A percentile compares a stretch with the other conserved stretches of the same genome.
phyloP scores from a whole-genome alignment of 2,797 vertebrate species.

The Buceros bicornis region DNA sequence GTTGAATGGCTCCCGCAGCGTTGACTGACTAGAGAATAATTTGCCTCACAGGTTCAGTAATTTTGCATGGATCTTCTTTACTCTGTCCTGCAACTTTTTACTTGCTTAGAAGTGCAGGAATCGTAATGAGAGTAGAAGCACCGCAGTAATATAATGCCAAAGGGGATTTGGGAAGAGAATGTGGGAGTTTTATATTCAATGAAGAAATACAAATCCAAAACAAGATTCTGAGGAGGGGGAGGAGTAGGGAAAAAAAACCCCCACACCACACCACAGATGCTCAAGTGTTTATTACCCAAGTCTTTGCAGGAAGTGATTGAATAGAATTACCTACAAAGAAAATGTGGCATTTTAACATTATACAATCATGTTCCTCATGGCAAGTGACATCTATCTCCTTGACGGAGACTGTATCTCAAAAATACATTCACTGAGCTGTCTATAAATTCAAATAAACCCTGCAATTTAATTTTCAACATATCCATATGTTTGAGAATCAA shows the following conservation, averaged over 20 bases:
- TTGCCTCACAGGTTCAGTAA: neutral
- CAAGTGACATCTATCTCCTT: slow-evolving; percentile 79
- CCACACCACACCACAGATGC: slow-evolving; percentile 16
- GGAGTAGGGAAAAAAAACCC: neutral
- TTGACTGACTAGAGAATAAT: neutral
- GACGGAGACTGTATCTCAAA: slow-evolving; percentile 76
- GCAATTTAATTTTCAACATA: slow-evolving; percentile 81
- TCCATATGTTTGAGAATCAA: slow-evolving; percentile 79
- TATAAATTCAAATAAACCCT: slow-evolving; percentile 81
- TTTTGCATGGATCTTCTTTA: neutral
- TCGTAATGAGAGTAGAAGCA: neutral
- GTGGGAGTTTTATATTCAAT: neutral
- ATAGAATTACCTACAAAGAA: slow-evolving; percentile 77
- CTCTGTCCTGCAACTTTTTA: neutral
- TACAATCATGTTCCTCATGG: slow-evolving; percentile 75
- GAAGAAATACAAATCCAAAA: slow-evolving; percentile 19
- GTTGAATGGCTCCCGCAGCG: neutral
- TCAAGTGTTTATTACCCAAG: slow-evolving; percentile 74
- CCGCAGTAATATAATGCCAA: neutral
- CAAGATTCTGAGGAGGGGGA: neutral
- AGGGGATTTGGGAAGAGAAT: neutral
- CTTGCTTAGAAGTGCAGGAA: neutral
- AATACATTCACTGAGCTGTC: slow-evolving; percentile 74
- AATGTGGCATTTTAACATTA: slow-evolving; percentile 76
- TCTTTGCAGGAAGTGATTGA: slow-evolving; percentile 71